phyloP scores from a whole-genome alignment of 2,113 vertebrate species.

The Pseudolaguvia tuberculata region DNA sequence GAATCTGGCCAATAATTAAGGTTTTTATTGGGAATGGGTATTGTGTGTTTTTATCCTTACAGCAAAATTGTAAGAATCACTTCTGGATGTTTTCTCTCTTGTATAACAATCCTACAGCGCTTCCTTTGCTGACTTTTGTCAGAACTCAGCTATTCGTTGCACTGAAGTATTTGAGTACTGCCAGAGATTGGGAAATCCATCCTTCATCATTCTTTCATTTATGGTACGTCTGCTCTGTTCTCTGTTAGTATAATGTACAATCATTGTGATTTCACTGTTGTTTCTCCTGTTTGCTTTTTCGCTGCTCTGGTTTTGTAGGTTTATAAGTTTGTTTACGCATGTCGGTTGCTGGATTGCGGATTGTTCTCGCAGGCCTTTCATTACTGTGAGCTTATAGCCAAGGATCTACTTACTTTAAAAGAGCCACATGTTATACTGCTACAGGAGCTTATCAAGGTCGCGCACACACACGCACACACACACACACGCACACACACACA shows the following conservation, averaged over 20 bases:
- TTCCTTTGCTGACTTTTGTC: slow-evolving; percentile 73
- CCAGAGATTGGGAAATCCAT: slow-evolving; percentile 69
- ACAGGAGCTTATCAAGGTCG: slow-evolving; percentile 77
- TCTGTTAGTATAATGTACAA: background rate
- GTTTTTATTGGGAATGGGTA: background rate
- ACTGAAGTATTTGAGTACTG: slow-evolving; percentile 85
- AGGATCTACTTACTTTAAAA: slow-evolving; percentile 58
- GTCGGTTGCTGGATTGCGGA: slow-evolving; percentile 79
- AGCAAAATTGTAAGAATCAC: background rate
- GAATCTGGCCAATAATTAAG: no score
- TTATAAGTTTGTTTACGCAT: slow-evolving; percentile 86
- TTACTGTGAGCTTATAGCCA: slow-evolving; percentile 80
- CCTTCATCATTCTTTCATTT: slow-evolving; percentile 73
- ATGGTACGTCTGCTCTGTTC: slow-evolving; percentile 70
- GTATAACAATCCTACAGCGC: slow-evolving; percentile 63
- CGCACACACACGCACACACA: background rate
- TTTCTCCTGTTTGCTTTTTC: background rate
- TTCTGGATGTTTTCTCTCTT: background rate
- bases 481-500: no score
- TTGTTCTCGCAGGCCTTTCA: slow-evolving; percentile 79
- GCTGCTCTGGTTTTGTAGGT: slow-evolving; percentile 63
- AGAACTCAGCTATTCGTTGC: slow-evolving; percentile 74
- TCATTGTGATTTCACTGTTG: background rate
- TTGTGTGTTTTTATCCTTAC: background rate
- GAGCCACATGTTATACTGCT: slow-evolving; percentile 62